Evolutionary conservation across 2,888 invertebrate species (phyloP).

Genomic region (Conomelus anceps): DNA sequence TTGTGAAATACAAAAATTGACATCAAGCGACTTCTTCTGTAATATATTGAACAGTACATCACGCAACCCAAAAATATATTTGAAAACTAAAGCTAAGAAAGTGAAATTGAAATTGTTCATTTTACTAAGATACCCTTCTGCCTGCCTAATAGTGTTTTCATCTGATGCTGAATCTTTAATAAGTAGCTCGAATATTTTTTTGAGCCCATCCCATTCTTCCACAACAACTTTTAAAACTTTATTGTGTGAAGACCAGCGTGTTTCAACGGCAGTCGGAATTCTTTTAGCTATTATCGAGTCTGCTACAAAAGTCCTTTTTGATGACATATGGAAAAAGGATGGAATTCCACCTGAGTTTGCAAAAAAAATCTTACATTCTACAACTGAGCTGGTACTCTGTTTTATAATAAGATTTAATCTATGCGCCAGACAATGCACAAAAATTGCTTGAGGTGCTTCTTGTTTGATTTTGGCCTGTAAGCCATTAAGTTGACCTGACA

Average conservation of each 20-base stretch:
- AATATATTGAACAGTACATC: not conserved
- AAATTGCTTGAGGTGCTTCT: conserved; percentile 15
- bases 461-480: not conserved
- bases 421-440: conserved; percentile 14
- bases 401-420: conserved; percentile 6
- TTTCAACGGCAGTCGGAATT: conserved; percentile 12
- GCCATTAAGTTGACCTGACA: conserved; percentile 6
- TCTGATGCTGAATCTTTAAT: not conserved
- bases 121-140: not conserved
- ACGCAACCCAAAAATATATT: not conserved
- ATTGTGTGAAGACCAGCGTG: not conserved
- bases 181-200: not conserved
- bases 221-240: conserved; percentile 4
- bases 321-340: conserved; percentile 13
- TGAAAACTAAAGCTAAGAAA: not conserved
- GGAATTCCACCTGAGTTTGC: conserved; percentile 10
- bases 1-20: not conserved
- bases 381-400: conserved; percentile 8
- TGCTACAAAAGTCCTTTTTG: not conserved
- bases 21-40: conserved; percentile 4
- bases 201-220: not conserved
- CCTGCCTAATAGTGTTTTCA: not conserved
- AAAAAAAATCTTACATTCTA: conserved; percentile 18
- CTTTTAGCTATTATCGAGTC: not conserved
- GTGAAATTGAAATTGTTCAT: conserved; percentile 5